A percentile compares a stretch with the other conserved stretches of the same genome.
Evolutionary conservation across 2,888 invertebrate genomes (phyloP).

Genomic region (Pristionchus arcanus): DNA sequence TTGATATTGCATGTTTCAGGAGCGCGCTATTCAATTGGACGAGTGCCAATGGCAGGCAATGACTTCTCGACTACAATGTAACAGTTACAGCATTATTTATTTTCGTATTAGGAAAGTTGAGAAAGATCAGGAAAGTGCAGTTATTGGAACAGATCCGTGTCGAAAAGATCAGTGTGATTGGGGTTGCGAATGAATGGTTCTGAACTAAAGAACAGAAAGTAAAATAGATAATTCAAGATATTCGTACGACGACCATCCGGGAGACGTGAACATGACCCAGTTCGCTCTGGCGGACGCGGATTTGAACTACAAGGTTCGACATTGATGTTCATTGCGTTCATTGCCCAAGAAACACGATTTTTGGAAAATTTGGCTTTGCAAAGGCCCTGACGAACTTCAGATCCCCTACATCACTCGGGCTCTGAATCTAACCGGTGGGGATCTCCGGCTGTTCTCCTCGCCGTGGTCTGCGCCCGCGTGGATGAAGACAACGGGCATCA

Average conservation of each 20-base stretch:
- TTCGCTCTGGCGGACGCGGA: slow-evolving; percentile 87
- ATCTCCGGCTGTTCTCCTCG: slow-evolving; percentile 4
- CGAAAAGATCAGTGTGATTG: too few species aligned
- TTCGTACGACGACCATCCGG: slow-evolving; percentile 86
- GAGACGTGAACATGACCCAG: slow-evolving; percentile 82
- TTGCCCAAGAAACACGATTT: too few species aligned
- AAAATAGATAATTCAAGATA: slow-evolving; percentile 82
- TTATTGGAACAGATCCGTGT: neutral
- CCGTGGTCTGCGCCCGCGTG: slow-evolving; percentile 29
- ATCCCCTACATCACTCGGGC: slow-evolving; percentile 57
- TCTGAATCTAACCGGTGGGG: neutral
- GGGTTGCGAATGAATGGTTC: neutral
- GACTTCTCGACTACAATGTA: slow-evolving; percentile 88
- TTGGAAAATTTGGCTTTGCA: too few species aligned
- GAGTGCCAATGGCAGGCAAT: slow-evolving; percentile 90
- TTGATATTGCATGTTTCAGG: slow-evolving; percentile 82
- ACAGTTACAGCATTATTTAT: too few species aligned
- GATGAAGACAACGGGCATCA: slow-evolving; percentile 40
- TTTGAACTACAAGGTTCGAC: slow-evolving; percentile 60
- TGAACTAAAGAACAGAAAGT: neutral
- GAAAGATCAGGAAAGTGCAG: too few species aligned
- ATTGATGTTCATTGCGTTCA: neutral
- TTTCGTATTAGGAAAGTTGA: too few species aligned
- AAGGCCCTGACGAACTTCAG: too few species aligned
- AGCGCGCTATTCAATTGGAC: slow-evolving; percentile 87